Conservation (phyloP, 2,113 vertebrate species). For the Oplegnathus fasciatus region DNA sequence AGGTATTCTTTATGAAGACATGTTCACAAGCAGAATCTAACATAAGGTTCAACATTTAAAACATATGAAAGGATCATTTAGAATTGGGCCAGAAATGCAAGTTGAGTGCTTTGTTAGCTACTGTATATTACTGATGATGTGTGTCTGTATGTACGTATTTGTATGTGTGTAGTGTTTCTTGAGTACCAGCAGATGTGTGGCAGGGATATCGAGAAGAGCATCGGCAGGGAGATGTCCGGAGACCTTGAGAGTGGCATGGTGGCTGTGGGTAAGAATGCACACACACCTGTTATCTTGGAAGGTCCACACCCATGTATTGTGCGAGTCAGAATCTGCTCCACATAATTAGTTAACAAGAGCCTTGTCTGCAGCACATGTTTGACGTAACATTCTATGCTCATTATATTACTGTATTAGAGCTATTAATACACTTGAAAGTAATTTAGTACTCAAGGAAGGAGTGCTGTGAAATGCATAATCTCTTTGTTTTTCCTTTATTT, state of each 20-base stretch:
- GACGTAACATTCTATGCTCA: not conserved
- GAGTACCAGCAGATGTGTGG: constrained; percentile 97
- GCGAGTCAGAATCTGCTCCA: not conserved
- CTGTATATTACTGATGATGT: not conserved
- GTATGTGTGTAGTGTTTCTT: constrained; percentile 88
- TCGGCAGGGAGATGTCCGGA: constrained; percentile 96
- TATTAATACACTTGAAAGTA: not conserved
- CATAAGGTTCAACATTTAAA: not conserved
- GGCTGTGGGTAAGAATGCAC: constrained; percentile 90
- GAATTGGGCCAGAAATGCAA: not conserved
- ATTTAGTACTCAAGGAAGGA: not conserved
- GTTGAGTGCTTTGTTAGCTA: not conserved
- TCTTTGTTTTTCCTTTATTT: constrained; percentile 26
- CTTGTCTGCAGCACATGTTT: not conserved
- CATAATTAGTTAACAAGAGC: not conserved
- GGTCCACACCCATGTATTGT: not conserved
- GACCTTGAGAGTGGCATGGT: constrained; percentile 96
- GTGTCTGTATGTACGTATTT: constrained; percentile 3
- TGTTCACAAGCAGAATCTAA: not conserved
- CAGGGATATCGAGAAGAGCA: constrained; percentile 95
- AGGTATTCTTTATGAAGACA: constrained; percentile 82
- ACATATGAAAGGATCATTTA: not conserved
- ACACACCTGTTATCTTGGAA: not conserved
- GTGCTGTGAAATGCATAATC: constrained; percentile 35
- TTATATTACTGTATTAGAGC: not conserved